These are phyloP conservation scores for Ia io DNA, from an alignment of 2,113 vertebrate genomes.

Conservation along the genomic window DNA sequence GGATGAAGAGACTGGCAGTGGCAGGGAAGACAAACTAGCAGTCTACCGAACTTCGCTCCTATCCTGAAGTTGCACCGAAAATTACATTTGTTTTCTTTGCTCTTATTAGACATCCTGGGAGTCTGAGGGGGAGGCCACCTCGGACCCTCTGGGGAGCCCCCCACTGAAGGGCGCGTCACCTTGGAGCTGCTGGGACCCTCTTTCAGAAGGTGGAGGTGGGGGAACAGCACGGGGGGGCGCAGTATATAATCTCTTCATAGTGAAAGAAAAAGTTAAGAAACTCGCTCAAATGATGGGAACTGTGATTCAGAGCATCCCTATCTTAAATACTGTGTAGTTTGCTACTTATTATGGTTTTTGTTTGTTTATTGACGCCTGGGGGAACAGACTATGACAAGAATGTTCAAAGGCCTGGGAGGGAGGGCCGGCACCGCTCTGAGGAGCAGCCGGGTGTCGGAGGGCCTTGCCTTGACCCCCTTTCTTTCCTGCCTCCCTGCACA, in stretches of 20 bases:
- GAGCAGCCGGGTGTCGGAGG: accelerated
- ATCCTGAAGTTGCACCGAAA: neutral
- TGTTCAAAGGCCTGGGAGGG: neutral
- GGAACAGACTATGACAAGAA: neutral
- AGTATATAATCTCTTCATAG: neutral
- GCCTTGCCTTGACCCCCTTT: accelerated
- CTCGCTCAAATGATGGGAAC: neutral
- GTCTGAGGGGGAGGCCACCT: neutral
- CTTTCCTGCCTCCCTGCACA: neutral
- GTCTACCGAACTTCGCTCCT: neutral
- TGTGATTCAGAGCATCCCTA: too few species aligned
- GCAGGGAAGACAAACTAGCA: too few species aligned
- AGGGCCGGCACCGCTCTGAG: too few species aligned
- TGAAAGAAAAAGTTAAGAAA: neutral
- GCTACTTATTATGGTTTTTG: neutral
- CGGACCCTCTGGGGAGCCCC: neutral
- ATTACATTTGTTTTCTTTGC: neutral
- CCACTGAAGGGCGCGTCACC: neutral
- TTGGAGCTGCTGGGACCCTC: neutral
- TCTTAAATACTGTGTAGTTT: neutral
- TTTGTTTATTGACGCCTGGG: neutral
- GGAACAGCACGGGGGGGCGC: neutral
- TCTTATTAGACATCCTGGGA: neutral
- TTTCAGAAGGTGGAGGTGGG: neutral
- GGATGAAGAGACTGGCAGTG: too few species aligned